Evolutionary conservation across 1,140 invertebrate species (phyloP), one percentile per base, ranked within the genome.

Genomic region (Hormaphis cornu): DNA sequence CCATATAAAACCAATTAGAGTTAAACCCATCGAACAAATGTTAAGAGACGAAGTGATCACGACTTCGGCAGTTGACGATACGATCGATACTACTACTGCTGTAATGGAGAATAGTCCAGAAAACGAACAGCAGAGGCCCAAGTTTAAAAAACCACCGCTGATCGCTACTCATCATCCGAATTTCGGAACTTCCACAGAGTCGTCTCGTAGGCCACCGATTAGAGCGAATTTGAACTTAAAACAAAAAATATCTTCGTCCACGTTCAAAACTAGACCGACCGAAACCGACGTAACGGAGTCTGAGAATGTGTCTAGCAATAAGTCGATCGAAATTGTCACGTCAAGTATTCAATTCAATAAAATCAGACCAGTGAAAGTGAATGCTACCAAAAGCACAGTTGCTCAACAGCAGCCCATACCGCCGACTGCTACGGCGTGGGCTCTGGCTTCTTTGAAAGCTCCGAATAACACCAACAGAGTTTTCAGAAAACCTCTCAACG

Each of bases 381-480:
- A 18, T 26, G 14, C 42, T 16, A 28, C 24, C 22, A 66, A 66
- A 66, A 26, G 12, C 3, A 9, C 42, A 16, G 6, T 14, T 16
- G 40, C 46, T 9, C 16, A 8, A 10, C 61, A 66, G 24, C 61
- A 66, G 18, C 61, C 70, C 20, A 53, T 71, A 24, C 70, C 70
- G 14, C 48, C 70, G 3, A 71, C 70, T 18, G 58, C 58, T 8
- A 71, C 70, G 10, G 70, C 70, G 33, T 71, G 70, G 70, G 70
- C 70, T 28, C 44, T 71, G 16, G 70, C 70, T 5, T 71, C 70
- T 2, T 35, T 71, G 20, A 71, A 71, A 46, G 44, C 70, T 0
- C 56, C 70, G 20, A 59, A 59, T n/a, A 63, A 30, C 16, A 69
- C 22, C 1, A 69, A 56, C 40, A 54, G 22, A 44, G 28, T 40